Conservation (phyloP, 2,888 invertebrate genomes). For the Eutolmus rufibarbis region DNA sequence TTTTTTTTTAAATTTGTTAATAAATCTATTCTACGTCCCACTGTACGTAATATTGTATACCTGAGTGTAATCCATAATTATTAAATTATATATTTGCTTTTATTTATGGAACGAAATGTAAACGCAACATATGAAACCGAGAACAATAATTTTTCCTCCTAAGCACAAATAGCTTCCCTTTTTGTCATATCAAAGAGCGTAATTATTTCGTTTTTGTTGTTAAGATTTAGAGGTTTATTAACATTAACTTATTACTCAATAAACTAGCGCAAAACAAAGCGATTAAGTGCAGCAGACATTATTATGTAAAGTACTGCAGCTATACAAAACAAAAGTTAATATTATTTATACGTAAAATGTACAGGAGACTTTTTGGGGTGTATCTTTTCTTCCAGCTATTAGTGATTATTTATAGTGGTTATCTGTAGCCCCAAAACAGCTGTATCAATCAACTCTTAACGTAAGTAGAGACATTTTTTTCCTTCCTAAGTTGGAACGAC, state of each 20-base stretch:
- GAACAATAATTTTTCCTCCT: conserved; percentile 31
- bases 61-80: background rate
- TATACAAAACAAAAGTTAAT: background rate
- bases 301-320: background rate
- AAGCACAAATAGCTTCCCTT: conserved; percentile 12
- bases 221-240: conserved; percentile 27
- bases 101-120: background rate
- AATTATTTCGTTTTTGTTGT: conserved; percentile 19
- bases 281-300: background rate
- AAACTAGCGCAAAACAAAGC: background rate
- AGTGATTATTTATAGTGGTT: background rate
- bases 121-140: conserved; percentile 30
- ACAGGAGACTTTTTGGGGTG: background rate
- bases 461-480: background rate
- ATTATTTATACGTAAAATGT: conserved; percentile 3
- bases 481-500: background rate
- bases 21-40: background rate
- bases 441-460: background rate
- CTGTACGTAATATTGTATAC: background rate
- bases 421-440: background rate
- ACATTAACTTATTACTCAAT: conserved; percentile 6
- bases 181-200: conserved; percentile 13
- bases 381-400: background rate
- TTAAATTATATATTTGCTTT: background rate
- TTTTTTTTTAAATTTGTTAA: background rate